Conservation (phyloP, 2,113 vertebrate genomes). For the Scopus umbretta region DNA sequence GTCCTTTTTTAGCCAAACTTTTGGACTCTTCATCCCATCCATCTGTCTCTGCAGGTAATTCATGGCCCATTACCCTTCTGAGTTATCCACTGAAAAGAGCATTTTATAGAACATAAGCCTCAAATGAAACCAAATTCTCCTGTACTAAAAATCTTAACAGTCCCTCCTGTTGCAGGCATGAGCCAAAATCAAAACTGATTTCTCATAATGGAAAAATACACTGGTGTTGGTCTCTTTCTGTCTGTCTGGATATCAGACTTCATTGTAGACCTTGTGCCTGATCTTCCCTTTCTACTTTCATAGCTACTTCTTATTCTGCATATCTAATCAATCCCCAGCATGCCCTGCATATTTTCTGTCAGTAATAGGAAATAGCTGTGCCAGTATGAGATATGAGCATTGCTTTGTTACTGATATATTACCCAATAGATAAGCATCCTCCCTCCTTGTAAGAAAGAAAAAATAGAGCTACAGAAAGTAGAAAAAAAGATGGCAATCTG, state of each 20-base stretch:
- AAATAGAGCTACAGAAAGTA: neutral
- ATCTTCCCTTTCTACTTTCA: neutral
- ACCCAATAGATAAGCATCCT: neutral
- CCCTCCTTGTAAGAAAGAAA: neutral
- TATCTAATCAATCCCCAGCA: slow-evolving; percentile 27
- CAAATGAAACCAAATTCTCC: neutral
- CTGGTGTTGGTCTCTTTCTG: neutral
- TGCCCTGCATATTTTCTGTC: slow-evolving; percentile 38
- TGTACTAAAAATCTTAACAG: neutral
- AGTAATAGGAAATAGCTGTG: slow-evolving; percentile 35
- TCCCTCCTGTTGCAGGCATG: neutral
- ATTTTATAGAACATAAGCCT: neutral
- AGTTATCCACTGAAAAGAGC: slow-evolving; percentile 4
- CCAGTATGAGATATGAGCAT: neutral
- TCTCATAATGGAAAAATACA: neutral
- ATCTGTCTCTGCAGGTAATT: slow-evolving; percentile 47
- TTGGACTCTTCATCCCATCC: slow-evolving; percentile 30
- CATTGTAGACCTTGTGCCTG: neutral
- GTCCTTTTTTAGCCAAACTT: slow-evolving; percentile 38
- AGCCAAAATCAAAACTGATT: neutral
- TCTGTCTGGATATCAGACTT: neutral
- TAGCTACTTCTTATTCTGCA: neutral
- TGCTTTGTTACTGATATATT: slow-evolving; percentile 11
- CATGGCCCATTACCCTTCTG: neutral
- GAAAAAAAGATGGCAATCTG: neutral